Percentiles rank a stretch among this genome's conserved stretches.
Conservation (phyloP, 2,113 vertebrate genomes). For the Ochotona princeps region DNA sequence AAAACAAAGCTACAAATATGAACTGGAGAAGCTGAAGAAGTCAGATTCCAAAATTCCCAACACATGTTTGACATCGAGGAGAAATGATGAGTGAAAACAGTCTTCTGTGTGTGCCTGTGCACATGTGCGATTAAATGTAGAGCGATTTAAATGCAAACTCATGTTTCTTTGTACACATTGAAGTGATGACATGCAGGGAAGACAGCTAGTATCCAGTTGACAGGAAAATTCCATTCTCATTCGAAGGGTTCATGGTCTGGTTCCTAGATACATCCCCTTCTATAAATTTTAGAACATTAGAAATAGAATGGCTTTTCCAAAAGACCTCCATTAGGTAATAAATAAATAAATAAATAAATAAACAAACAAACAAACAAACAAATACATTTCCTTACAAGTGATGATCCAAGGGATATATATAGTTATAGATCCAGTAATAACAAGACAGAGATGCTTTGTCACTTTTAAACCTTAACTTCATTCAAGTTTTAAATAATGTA, state of each 20-base stretch:
- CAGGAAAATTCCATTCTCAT: not conserved
- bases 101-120: conserved; percentile 47
- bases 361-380: not conserved
- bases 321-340: not conserved
- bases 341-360: not conserved
- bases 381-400: too few relatives aligned
- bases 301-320: conserved; percentile 34
- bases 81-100: conserved; percentile 69
- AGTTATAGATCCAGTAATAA: not conserved
- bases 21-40: conserved; percentile 31
- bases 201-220: not conserved
- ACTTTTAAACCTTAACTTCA: conserved; percentile 36
- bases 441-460: not conserved
- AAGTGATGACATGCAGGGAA: not conserved
- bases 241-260: not conserved
- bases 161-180: not conserved
- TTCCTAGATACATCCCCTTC: not conserved
- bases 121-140: conserved; percentile 56
- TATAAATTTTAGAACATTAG: conserved; percentile 32
- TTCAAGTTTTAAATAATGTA: too few relatives aligned
- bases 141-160: conserved; percentile 31
- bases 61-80: conserved; percentile 76
- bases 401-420: too few relatives aligned
- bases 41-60: conserved; percentile 67
- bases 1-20: conserved; percentile 74